These are phyloP conservation scores for Netta rufina DNA, from an alignment of 2,797 vertebrate species.

Conservation along the genomic window DNA sequence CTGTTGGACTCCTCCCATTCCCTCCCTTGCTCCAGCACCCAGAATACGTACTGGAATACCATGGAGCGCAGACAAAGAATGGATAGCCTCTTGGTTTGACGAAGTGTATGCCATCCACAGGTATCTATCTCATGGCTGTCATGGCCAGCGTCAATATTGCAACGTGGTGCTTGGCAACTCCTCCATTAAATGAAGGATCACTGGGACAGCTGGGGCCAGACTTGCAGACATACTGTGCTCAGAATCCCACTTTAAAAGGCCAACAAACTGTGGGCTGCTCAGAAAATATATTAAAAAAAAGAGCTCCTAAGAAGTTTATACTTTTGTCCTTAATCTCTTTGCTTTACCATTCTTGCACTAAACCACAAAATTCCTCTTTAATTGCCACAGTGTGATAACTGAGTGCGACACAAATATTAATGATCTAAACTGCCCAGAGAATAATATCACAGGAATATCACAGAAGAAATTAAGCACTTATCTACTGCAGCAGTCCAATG, in stretches of 20 bases:
- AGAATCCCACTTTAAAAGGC: not conserved
- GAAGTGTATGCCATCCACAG: not conserved
- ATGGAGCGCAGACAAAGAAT: rapidly evolving
- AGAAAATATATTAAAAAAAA: not conserved
- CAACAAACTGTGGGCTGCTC: not conserved
- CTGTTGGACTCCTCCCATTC: not conserved
- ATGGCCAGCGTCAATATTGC: not conserved
- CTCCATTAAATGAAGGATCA: not conserved
- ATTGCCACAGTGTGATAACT: not conserved
- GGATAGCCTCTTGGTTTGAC: rapidly evolving
- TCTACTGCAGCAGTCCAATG: not conserved
- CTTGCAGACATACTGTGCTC: not conserved
- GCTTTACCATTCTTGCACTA: not conserved
- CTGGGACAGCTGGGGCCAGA: not conserved
- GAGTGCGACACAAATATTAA: not conserved
- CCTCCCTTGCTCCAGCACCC: not conserved
- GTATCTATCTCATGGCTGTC: not conserved
- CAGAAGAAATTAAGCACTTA: not conserved
- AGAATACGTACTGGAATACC: not conserved
- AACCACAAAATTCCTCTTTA: not conserved
- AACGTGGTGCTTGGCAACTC: not conserved
- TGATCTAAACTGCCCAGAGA: not conserved
- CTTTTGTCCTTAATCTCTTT: not conserved
- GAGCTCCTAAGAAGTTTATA: not conserved
- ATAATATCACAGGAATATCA: not conserved